These are phyloP conservation scores for Murina feae DNA, from an alignment of 2,113 vertebrate genomes.

Conservation along the genomic window DNA sequence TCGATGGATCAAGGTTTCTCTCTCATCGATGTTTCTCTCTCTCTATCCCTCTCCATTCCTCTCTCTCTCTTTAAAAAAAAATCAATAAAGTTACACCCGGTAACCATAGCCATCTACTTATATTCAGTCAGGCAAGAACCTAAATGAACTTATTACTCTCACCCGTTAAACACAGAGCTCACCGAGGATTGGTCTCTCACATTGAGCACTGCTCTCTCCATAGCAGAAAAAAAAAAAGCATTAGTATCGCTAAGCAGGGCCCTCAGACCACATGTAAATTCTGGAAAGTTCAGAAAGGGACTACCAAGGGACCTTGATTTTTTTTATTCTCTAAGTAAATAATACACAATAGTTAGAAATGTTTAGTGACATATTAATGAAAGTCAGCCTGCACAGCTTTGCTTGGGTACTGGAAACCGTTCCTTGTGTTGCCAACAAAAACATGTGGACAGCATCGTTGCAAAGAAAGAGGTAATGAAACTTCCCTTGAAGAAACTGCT, in stretches of 20 bases:
- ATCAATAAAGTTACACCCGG: not conserved
- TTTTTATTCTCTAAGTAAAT: slow-evolving; percentile 34
- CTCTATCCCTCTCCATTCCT: no score
- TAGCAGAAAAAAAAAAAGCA: not conserved
- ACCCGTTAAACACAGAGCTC: not conserved
- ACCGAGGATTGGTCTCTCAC: not conserved
- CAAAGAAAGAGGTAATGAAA: slow-evolving; percentile 63
- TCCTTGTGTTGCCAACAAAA: slow-evolving; percentile 50
- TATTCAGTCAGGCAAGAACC: not conserved
- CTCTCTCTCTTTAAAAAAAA: no score
- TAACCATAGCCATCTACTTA: not conserved
- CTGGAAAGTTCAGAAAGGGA: slow-evolving; percentile 22
- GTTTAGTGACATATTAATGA: slow-evolving; percentile 25
- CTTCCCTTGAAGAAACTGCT: slow-evolving; percentile 36
- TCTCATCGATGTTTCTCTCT: no score
- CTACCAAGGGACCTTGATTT: not conserved
- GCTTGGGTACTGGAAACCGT: slow-evolving; percentile 44
- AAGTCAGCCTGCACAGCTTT: slow-evolving; percentile 22
- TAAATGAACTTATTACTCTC: not conserved
- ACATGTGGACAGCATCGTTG: slow-evolving; percentile 59
- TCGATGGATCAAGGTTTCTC: no score
- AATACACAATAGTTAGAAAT: slow-evolving; percentile 28
- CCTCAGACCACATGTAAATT: not conserved
- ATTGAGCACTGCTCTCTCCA: not conserved
- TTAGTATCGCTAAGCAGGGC: not conserved